A percentile compares a stretch with the other conserved stretches of the same genome.
These are phyloP conservation scores for Carposina sasakii DNA, from an alignment of 1,140 invertebrate species.

Conservation along the genomic window DNA sequence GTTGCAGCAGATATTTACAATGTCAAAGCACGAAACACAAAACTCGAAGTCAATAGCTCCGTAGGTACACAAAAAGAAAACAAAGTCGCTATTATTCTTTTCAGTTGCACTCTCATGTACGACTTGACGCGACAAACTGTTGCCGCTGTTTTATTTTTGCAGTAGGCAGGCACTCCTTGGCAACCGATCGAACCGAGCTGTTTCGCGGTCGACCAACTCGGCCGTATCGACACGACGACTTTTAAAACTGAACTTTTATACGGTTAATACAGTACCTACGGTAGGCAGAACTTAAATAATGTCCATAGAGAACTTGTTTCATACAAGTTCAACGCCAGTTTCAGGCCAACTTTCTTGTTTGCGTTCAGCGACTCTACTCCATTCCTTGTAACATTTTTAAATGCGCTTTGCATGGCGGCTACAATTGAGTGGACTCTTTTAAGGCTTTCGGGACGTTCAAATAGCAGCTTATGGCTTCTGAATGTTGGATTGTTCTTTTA, in stretches of 20 bases:
- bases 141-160: constrained; percentile 59
- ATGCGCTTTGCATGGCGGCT: constrained; percentile 56
- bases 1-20: no score
- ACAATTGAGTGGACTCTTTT: constrained; percentile 42
- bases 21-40: no score
- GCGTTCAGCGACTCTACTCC: constrained; percentile 44
- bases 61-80: no score
- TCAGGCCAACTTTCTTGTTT: constrained; percentile 53
- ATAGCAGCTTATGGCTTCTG: constrained; percentile 49
- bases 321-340: constrained; percentile 43
- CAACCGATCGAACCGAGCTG: constrained; percentile 40
- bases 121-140: constrained; percentile 52
- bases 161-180: constrained; percentile 41
- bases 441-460: constrained; percentile 48
- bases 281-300: constrained; percentile 61
- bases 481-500: constrained; percentile 45
- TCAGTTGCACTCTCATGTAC: constrained; percentile 28
- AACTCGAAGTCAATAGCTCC: no score
- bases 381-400: constrained; percentile 51
- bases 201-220: constrained; percentile 27
- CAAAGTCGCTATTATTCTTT: constrained; percentile 27
- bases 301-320: constrained; percentile 58
- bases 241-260: constrained; percentile 42
- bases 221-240: constrained; percentile 28
- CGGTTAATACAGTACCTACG: constrained; percentile 54